Evolutionary conservation across 1,140 invertebrate species (phyloP), one percentile per base, ranked within the genome.

Genomic region (Steinernema feltiae): DNA sequence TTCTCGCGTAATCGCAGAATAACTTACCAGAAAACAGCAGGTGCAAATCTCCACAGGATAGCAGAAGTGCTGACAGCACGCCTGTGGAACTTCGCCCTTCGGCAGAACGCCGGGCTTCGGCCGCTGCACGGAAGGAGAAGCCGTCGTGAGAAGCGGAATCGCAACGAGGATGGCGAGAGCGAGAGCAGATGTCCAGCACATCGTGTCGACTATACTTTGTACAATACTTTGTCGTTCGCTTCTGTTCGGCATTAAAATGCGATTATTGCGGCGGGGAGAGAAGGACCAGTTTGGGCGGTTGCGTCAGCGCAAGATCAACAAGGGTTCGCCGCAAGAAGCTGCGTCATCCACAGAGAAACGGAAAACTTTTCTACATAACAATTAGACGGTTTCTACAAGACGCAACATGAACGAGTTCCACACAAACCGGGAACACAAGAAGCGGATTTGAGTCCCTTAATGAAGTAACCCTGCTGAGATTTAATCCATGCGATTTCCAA

Each of bases 261-360:
- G 53, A 63, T 63, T 63, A 63, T 63, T 17, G 53, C 53, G 53
- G 53, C 41, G 41, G 41, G 41, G 41, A 7, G 41, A 46, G n/a
- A n/a, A 46, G 53, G 53, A 63, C 53, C 53, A n/a, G 53, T 63
- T 63, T 17, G 35, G 24, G 53, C 53, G 53, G 53, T 15, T 27
- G 53, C 53, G 53, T 63, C 53, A n/a, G 53, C 12, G 53, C 24
- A 63, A 63, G 53, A 63, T 63, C 53, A 63, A 27, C 53, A 63
- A 3, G 24, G 3, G 53, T 63, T 27, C 53, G 24, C 24, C 3
- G 24, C 24, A n/a, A n/a, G n/a, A n/a, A n/a, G n/a, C n/a, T n/a
- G n/a, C n/a, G n/a, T n/a, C n/a, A 7, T 41, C 35, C 35, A 27
- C 12, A 63, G 24, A 27, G 53, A 21, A 63, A 41, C 35, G 35